Base-by-base conservation (phyloP, 2,113 vertebrate genomes). In the Pseudopodoces humilis region DNA sequence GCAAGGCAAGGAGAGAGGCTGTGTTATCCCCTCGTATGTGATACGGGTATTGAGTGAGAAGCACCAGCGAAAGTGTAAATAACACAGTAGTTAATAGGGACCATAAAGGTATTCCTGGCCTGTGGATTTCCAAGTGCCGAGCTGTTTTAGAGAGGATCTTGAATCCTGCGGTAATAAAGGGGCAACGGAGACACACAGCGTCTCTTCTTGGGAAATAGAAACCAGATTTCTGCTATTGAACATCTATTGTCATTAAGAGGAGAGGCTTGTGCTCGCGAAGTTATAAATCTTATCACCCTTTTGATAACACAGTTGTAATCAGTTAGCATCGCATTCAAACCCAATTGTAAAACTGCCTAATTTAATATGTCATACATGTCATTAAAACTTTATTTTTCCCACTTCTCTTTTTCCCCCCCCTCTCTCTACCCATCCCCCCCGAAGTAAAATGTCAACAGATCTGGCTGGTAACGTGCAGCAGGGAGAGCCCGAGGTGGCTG, bases 281-380 rank as follows among this genome's bases (percentile, higher is more conserved):
- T 98, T 98, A 97, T 98, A 98, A 97, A 98, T 98, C 98, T 97
- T 98, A 98, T 96, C 97, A 65, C 96, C 96, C 96, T 97, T 97
- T 97, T 97, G 98, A 98, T 98, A 98, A 98, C 96, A 97, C 97
- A 88, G 97, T 97, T 97, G 97, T 97, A 98, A 97, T 98, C 98
- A 98, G 98, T 97, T 96, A 96, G 93, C 87, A 96, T 97, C 96
- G 95, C 95, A 92, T 97, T 97, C 97, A 90, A 96, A 91, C 89
- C 91, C 96, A 97, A 97, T 96, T 98, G 98, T 97, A 97, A 98
- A 98, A 94, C 95, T 97, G 98, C 97, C 97, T 97, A 93, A 94
- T 96, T 97, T 97, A 96, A 97, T 97, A 97, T 94, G 96, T 97
- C 98, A 97, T 97, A 95, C 94, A 96, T 96, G 97, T 97, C 97